Evolutionary conservation across 2,113 vertebrate species (phyloP).

Genomic region (Lepidothrix coronata): DNA sequence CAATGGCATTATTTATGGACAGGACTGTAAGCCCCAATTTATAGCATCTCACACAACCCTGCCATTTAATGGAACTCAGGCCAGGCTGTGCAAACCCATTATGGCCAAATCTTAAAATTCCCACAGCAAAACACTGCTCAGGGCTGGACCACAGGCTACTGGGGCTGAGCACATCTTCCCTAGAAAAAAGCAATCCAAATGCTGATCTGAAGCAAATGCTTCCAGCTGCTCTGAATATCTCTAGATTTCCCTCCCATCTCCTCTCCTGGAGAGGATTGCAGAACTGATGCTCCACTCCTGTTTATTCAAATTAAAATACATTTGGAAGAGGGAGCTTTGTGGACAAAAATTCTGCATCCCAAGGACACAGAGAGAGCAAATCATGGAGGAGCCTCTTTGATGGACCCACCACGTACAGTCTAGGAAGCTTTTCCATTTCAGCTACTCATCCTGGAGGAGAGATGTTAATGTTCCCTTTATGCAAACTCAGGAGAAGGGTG

Average conservation of each 20-base stretch:
- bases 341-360: background rate
- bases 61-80: background rate
- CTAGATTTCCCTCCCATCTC: background rate
- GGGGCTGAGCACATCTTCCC: background rate
- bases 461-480: background rate
- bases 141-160: background rate
- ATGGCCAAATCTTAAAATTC: background rate
- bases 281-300: background rate
- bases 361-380: background rate
- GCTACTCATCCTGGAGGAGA: background rate
- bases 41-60: background rate
- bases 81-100: background rate
- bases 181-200: background rate
- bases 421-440: background rate
- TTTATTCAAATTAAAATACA: background rate
- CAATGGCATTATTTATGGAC: background rate
- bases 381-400: background rate
- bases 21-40: background rate
- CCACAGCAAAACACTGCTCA: background rate
- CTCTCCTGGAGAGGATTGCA: background rate
- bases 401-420: background rate
- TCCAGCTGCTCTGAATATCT: background rate
- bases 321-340: background rate
- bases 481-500: background rate
- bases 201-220: background rate